A percentile compares a stretch with the other conserved stretches of the same genome.
Evolutionary conservation across 2,797 vertebrate genomes (phyloP).

Genomic region (Hydrocynus forskahlii): DNA sequence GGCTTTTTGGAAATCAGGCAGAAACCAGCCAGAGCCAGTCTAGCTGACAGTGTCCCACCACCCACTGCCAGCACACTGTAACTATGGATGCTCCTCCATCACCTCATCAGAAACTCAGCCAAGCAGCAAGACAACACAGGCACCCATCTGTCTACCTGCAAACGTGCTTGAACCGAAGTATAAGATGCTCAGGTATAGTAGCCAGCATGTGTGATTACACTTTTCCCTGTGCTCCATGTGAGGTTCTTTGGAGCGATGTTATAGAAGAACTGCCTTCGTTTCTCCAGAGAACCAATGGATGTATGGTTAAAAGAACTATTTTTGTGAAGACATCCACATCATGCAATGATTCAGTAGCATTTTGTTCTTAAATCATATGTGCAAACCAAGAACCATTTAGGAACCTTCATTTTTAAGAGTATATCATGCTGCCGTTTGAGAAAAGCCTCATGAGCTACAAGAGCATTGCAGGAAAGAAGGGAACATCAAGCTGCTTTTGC

Average conservation of each 20-base stretch:
- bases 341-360: neutral
- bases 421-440: neutral
- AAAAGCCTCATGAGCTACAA: neutral
- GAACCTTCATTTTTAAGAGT: neutral
- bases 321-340: neutral
- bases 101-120: conserved; percentile 48
- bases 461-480: neutral
- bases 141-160: conserved; percentile 46
- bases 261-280: neutral
- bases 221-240: neutral
- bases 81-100: conserved; percentile 48
- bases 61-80: conserved; percentile 53
- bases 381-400: neutral
- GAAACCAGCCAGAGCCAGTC: conserved; percentile 57
- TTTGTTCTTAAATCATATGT: neutral
- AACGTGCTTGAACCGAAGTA: conserved; percentile 1
- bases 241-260: neutral
- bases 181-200: conserved; percentile 12
- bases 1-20: conserved; percentile 53
- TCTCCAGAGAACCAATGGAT: too few relatives aligned
- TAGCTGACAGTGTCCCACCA: conserved; percentile 56
- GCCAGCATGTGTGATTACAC: conserved; percentile 11
- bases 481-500: conserved; percentile 2
- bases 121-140: conserved; percentile 51
- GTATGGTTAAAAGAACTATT: neutral